Conservation (phyloP, 2,797 vertebrate genomes). For the Selene dorsalis region DNA sequence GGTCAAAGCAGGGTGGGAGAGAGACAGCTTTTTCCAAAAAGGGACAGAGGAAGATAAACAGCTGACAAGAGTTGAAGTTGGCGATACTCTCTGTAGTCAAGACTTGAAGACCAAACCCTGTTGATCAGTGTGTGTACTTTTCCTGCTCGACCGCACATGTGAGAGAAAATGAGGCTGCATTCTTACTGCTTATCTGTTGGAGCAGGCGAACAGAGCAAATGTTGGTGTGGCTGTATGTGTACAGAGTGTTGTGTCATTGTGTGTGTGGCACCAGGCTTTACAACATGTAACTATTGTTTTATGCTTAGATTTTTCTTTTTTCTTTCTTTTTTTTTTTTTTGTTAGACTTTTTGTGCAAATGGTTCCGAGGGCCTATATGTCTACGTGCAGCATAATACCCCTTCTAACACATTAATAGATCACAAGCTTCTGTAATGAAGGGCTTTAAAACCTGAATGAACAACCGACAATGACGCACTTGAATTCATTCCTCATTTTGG, state of each 20-base stretch:
- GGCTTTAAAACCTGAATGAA: slow-evolving; percentile 61
- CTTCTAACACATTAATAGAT: slow-evolving; percentile 41
- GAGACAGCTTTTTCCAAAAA: slow-evolving; percentile 23
- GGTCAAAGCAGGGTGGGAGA: slow-evolving; percentile 39
- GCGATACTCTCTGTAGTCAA: slow-evolving; percentile 48
- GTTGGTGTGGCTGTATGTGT: slow-evolving; percentile 51
- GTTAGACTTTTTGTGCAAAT: slow-evolving; percentile 33
- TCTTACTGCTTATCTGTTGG: slow-evolving; percentile 51
- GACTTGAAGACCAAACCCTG: slow-evolving; percentile 79
- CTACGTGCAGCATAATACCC: slow-evolving; percentile 19
- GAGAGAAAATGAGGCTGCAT: slow-evolving; percentile 38
- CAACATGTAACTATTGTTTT: slow-evolving; percentile 55
- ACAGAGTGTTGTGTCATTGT: slow-evolving; percentile 48
- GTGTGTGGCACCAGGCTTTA: slow-evolving; percentile 47
- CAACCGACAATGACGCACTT: slow-evolving; percentile 59
- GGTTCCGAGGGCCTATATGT: slow-evolving; percentile 26
- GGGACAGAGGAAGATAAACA: slow-evolving; percentile 38
- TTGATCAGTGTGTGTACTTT: slow-evolving; percentile 60
- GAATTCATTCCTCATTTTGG: slow-evolving; percentile 64
- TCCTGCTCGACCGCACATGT: slow-evolving; percentile 31
- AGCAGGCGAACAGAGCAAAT: slow-evolving; percentile 44
- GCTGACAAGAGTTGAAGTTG: slow-evolving; percentile 24
- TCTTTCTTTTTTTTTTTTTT: slow-evolving; percentile 17
- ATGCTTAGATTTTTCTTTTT: slow-evolving; percentile 30
- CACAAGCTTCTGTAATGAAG: slow-evolving; percentile 57